A percentile compares a stretch with the other conserved stretches of the same genome.
Evolutionary conservation across 2,888 invertebrate species (phyloP).

Genomic region (Volucella inanis): DNA sequence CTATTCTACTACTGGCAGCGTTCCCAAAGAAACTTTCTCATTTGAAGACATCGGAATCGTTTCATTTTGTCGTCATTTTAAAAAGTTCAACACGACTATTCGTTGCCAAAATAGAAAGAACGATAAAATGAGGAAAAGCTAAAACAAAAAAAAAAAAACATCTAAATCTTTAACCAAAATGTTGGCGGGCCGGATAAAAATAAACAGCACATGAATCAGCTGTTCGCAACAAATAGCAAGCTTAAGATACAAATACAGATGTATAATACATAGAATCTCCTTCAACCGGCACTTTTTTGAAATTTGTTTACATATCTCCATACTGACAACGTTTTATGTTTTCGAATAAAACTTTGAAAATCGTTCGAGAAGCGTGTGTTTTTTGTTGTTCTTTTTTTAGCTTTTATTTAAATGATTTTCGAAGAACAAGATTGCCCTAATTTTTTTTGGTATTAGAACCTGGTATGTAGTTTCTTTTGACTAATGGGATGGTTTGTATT

Average conservation of each 20-base stretch:
- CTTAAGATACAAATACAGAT: conserved; percentile 9
- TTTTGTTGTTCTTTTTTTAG: conserved; percentile 18
- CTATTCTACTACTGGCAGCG: conserved; percentile 57
- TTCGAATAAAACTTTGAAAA: background rate
- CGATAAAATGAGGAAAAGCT: conserved; percentile 1
- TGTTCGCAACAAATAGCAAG: conserved; percentile 35
- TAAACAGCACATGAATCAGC: conserved; percentile 53
- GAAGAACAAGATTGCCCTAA: conserved; percentile 33
- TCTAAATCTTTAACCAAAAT: conserved; percentile 32
- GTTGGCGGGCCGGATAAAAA: conserved; percentile 49
- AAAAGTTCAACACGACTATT: conserved; percentile 36
- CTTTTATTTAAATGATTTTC: background rate
- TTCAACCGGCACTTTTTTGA: conserved; percentile 4
- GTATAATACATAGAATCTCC: background rate
- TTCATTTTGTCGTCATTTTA: conserved; percentile 29
- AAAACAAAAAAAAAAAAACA: background rate
- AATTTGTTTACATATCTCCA: conserved; percentile 27
- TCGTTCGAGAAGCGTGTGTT: background rate
- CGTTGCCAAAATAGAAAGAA: conserved; percentile 58
- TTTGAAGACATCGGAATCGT: conserved; percentile 19
- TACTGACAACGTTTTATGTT: conserved; percentile 5
- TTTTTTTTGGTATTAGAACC: background rate
- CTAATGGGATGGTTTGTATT: no score
- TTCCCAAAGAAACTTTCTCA: conserved; percentile 55
- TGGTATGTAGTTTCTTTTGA: no score